Percentiles rank a stretch among this genome's conserved stretches.
Evolutionary conservation across 2,797 vertebrate species (phyloP).

Genomic region (Hoplostethus atlanticus): DNA sequence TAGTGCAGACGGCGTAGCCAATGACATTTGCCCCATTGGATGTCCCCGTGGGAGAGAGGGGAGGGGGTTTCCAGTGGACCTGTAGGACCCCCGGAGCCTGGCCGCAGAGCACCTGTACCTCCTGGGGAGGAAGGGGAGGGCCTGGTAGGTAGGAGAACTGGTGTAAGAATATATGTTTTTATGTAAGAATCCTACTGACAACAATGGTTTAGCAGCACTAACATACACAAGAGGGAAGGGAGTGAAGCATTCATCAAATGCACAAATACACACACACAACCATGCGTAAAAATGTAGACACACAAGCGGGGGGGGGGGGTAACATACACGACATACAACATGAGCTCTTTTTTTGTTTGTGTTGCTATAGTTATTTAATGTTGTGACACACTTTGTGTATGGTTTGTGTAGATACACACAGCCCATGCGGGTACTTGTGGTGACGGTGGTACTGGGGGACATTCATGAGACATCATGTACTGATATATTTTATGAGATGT

Average conservation of each 20-base stretch:
- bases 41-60: conserved; percentile 88
- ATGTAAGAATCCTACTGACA: too few relatives aligned
- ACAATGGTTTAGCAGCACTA: conserved; percentile 1
- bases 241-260: conserved; percentile 63
- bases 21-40: conserved; percentile 95
- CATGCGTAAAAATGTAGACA: conserved; percentile 63
- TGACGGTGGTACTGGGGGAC: conserved; percentile 17
- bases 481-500: conserved; percentile 11
- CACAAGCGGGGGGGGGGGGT: conserved; percentile 21
- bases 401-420: conserved; percentile 14
- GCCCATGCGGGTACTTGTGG: conserved; percentile 32
- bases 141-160: conserved; percentile 79
- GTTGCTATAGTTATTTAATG: conserved; percentile 2
- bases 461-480: conserved; percentile 35
- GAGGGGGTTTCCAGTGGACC: conserved; percentile 93
- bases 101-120: conserved; percentile 90
- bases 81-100: conserved; percentile 87
- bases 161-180: conserved; percentile 1
- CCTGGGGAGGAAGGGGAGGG: conserved; percentile 93
- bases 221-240: neutral
- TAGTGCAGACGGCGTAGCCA: conserved; percentile 94
- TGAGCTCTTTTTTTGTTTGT: conserved; percentile 5
- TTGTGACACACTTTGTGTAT: conserved; percentile 8
- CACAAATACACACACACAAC: conserved; percentile 41
- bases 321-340: conserved; percentile 25